phyloP scores from a whole-genome alignment of 2,113 vertebrate genomes.

The Fregetta grallaria region DNA sequence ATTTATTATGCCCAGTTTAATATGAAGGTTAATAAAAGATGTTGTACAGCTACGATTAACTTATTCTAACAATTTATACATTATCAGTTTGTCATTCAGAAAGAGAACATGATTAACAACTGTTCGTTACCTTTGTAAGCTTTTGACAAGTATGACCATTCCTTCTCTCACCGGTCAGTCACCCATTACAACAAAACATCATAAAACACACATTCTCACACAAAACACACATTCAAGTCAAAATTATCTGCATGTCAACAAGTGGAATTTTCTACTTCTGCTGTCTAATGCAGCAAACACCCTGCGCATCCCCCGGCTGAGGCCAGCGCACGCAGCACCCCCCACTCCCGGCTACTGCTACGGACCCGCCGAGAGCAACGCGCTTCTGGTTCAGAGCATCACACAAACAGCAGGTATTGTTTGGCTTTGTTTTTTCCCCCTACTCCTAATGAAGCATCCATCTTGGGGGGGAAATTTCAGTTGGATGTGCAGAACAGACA shows the following conservation, averaged over 20 bases:
- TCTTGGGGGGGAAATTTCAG: background rate
- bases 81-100: background rate
- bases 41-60: background rate
- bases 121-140: background rate
- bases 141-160: background rate
- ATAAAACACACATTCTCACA: background rate
- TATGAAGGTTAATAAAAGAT: background rate
- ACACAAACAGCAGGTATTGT: accelerated
- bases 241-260: background rate
- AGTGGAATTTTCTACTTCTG: background rate
- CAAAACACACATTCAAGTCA: background rate
- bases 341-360: accelerated
- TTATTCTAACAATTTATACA: background rate
- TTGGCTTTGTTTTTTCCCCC: too few relatives aligned
- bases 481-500: background rate
- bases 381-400: background rate
- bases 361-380: background rate
- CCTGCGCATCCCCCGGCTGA: too few relatives aligned
- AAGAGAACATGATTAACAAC: background rate
- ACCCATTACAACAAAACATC: background rate
- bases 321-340: background rate
- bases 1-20: background rate
- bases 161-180: background rate
- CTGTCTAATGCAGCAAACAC: background rate
- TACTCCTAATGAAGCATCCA: background rate